These are phyloP conservation scores for Danaus plexippus DNA, from an alignment of 1,140 invertebrate genomes.

Conservation along the genomic window DNA sequence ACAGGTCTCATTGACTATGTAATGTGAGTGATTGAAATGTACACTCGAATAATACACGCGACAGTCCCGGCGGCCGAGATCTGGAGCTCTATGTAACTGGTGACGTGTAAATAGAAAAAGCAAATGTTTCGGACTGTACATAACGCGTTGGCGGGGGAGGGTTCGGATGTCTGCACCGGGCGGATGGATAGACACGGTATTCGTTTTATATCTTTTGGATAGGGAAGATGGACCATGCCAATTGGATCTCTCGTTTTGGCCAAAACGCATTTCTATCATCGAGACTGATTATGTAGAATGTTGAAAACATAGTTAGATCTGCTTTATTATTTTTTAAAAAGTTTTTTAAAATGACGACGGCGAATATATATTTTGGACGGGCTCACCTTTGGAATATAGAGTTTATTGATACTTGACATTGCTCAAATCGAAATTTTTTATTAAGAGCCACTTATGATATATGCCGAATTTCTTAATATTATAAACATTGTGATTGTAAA, in stretches of 20 bases:
- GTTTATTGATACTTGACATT: slow-evolving; percentile 60
- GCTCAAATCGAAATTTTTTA: slow-evolving; percentile 68
- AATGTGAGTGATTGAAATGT: slow-evolving; percentile 15
- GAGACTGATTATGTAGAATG: slow-evolving; percentile 69
- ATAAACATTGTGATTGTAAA: slow-evolving; percentile 58
- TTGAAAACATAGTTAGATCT: slow-evolving; percentile 65
- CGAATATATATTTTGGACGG: slow-evolving; percentile 62
- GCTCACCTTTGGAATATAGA: slow-evolving; percentile 66
- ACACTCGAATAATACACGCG: slow-evolving; percentile 13
- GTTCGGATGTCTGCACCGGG: slow-evolving; percentile 53
- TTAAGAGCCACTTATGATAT: slow-evolving; percentile 61
- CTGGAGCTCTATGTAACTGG: background rate
- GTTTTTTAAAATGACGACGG: slow-evolving; percentile 54
- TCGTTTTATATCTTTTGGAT: slow-evolving; percentile 45
- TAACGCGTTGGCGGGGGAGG: slow-evolving; percentile 15
- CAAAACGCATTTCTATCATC: slow-evolving; percentile 67
- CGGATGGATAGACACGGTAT: slow-evolving; percentile 44
- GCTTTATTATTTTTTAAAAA: slow-evolving; percentile 65
- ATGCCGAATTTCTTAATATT: slow-evolving; percentile 54
- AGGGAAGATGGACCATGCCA: slow-evolving; percentile 52
- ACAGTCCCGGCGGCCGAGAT: slow-evolving; percentile 13
- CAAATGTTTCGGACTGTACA: slow-evolving; percentile 17
- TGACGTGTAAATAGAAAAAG: slow-evolving; percentile 4
- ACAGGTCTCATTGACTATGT: slow-evolving; percentile 58
- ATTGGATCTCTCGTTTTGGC: slow-evolving; percentile 65